Percentiles rank a stretch among this genome's conserved stretches.
Evolutionary conservation across 2,888 invertebrate species (phyloP).

Genomic region (Rosalia funebris): DNA sequence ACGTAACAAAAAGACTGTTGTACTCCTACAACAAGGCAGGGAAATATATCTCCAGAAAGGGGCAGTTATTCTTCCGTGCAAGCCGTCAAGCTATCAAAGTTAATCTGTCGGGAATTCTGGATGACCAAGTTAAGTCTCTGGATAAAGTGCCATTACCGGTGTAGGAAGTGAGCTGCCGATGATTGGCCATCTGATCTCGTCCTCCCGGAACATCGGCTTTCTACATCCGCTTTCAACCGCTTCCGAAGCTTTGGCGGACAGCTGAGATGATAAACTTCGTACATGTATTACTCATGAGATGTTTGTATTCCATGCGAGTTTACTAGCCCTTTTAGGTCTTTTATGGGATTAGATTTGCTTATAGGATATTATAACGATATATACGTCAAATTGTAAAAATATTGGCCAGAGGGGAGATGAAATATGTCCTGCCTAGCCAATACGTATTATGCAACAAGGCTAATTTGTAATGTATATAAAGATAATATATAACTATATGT

Average conservation of each 20-base stretch:
- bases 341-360: constrained; percentile 3
- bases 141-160: constrained; percentile 39
- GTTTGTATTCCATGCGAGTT: constrained; percentile 14
- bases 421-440: too few species aligned
- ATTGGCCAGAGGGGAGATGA: too few species aligned
- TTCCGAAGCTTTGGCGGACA: constrained; percentile 2
- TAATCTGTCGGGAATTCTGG: constrained; percentile 29
- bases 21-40: neutral
- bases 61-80: constrained; percentile 10
- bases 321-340: constrained; percentile 4
- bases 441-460: too few species aligned
- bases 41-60: constrained; percentile 1
- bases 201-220: constrained; percentile 37
- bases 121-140: constrained; percentile 23
- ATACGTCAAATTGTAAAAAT: too few species aligned
- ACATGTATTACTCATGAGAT: constrained; percentile 25
- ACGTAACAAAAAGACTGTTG: too few species aligned
- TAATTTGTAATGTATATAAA: too few species aligned
- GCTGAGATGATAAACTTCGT: constrained; percentile 25
- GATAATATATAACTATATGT: too few species aligned
- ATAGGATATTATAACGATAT: too few species aligned
- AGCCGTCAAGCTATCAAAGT: constrained; percentile 20
- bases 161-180: constrained; percentile 38
- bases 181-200: constrained; percentile 40
- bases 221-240: constrained; percentile 20